These are phyloP conservation scores for Penaeus vannamei DNA, from an alignment of 1,140 invertebrate species.

Conservation along the genomic window DNA sequence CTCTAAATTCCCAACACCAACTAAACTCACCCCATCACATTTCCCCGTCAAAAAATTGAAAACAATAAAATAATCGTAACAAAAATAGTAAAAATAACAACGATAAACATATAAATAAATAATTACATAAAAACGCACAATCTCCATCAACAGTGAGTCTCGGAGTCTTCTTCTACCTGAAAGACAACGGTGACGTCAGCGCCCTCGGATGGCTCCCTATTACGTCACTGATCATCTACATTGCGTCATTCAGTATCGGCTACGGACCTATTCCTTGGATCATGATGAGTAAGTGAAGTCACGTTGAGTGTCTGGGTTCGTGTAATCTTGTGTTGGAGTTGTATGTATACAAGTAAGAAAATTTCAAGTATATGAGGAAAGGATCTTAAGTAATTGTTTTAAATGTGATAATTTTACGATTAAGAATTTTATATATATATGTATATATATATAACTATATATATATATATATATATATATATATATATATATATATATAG, in stretches of 20 bases:
- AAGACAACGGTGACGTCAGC: constrained; percentile 69
- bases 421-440: too few relatives aligned
- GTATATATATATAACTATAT: too few relatives aligned
- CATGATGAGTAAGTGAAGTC: constrained; percentile 77
- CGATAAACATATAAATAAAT: not conserved
- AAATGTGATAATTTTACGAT: too few relatives aligned
- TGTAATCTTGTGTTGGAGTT: not conserved
- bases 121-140: not conserved
- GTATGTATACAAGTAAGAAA: not conserved
- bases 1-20: too few relatives aligned
- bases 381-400: not conserved
- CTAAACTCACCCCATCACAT: too few relatives aligned
- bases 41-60: too few relatives aligned
- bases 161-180: constrained; percentile 83
- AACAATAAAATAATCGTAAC: not conserved
- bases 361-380: too few relatives aligned
- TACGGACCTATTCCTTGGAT: constrained; percentile 83
- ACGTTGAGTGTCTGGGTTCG: too few relatives aligned
- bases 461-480: too few relatives aligned
- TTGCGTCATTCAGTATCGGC: constrained; percentile 77
- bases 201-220: constrained; percentile 75
- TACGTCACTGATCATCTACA: constrained; percentile 75
- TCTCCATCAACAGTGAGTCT: constrained; percentile 75
- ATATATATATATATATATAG: too few relatives aligned
- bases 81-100: not conserved